Evolutionary conservation across 2,888 invertebrate species (phyloP).

Genomic region (Chrysolina americana): DNA sequence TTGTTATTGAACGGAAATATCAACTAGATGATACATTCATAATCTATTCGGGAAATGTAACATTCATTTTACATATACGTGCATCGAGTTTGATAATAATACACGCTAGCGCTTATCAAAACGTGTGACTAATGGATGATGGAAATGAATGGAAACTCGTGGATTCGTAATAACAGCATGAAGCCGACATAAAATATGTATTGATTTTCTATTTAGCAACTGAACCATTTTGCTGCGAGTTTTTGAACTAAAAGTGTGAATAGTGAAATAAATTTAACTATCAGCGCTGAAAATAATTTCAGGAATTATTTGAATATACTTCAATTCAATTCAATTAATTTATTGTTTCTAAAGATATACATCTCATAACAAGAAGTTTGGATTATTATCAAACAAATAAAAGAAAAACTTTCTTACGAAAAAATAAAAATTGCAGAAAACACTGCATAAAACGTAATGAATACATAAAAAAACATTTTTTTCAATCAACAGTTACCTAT

Average conservation of each 20-base stretch:
- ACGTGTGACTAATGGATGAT: neutral
- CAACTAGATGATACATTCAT: too few relatives aligned
- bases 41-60: neutral
- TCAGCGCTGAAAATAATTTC: neutral
- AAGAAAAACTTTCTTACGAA: too few relatives aligned
- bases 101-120: slow-evolving; percentile 6
- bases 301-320: too few relatives aligned
- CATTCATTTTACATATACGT: neutral
- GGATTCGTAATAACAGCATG: slow-evolving; percentile 37
- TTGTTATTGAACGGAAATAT: too few relatives aligned
- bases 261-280: neutral
- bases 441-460: too few relatives aligned
- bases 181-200: slow-evolving; percentile 9
- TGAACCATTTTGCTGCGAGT: neutral
- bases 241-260: neutral
- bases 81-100: neutral
- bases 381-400: too few relatives aligned
- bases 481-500: too few relatives aligned
- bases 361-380: too few relatives aligned
- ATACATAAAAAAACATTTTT: too few relatives aligned
- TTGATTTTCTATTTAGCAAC: neutral
- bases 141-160: slow-evolving; percentile 21
- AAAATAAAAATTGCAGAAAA: too few relatives aligned
- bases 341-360: too few relatives aligned
- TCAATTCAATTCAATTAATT: too few relatives aligned